These are phyloP conservation scores for Pempheris klunzingeri DNA, from an alignment of 2,797 vertebrate species.

Conservation along the genomic window DNA sequence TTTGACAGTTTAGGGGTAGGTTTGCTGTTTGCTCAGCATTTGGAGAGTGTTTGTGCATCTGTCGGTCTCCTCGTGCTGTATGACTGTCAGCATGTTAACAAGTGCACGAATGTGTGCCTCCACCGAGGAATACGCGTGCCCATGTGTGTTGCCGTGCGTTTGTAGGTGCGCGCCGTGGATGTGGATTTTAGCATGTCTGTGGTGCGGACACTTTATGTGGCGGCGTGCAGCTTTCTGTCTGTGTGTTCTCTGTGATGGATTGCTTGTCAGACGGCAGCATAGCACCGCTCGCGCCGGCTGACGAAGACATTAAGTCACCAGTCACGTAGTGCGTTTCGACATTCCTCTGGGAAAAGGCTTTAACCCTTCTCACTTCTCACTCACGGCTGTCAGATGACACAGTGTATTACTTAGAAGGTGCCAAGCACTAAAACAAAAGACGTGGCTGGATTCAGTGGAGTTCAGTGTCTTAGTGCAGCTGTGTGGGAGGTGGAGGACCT, in stretches of 20 bases:
- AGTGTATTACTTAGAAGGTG: slow-evolving; percentile 59
- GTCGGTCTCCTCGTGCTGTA: slow-evolving; percentile 34
- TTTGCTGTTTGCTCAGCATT: slow-evolving; percentile 33
- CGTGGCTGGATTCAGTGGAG: slow-evolving; percentile 28
- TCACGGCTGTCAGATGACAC: slow-evolving; percentile 70
- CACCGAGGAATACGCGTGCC: slow-evolving; percentile 2
- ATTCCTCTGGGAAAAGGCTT: slow-evolving; percentile 77
- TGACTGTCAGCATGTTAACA: slow-evolving; percentile 58
- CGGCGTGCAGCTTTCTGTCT: slow-evolving; percentile 68
- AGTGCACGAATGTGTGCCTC: slow-evolving; percentile 46
- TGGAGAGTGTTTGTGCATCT: slow-evolving; percentile 42
- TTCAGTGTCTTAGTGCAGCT: slow-evolving; percentile 49
- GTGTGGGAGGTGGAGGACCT: slow-evolving; percentile 55
- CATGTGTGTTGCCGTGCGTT: background rate
- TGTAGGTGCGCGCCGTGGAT: background rate
- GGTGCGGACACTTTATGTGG: slow-evolving; percentile 57
- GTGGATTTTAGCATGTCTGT: slow-evolving; percentile 58
- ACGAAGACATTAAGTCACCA: slow-evolving; percentile 83
- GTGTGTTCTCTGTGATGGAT: slow-evolving; percentile 85
- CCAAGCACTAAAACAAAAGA: slow-evolving; percentile 30
- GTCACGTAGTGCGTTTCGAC: slow-evolving; percentile 79
- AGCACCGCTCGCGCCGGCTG: slow-evolving; percentile 75
- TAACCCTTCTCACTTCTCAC: slow-evolving; percentile 80
- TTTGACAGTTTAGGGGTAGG: slow-evolving; percentile 44
- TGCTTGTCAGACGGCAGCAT: slow-evolving; percentile 80